These are phyloP conservation scores for Drosophila serrata DNA, from an alignment of 1,140 invertebrate species.

Conservation along the genomic window DNA sequence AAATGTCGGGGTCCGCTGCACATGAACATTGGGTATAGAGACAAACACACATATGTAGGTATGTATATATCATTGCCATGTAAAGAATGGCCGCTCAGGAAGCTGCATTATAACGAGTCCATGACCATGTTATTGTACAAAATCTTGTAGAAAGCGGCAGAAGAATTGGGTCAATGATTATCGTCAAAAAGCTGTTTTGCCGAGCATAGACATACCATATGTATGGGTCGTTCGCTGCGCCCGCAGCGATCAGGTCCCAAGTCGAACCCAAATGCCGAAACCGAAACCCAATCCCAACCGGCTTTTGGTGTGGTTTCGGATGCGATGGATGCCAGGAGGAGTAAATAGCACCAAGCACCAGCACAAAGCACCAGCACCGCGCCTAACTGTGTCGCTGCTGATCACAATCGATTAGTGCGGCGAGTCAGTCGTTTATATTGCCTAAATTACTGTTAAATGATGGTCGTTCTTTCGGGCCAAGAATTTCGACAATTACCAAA, in stretches of 20 bases:
- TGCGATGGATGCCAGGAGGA: conserved; percentile 40
- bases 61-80: conserved; percentile 38
- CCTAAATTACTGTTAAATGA: conserved; percentile 47
- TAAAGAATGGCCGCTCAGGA: conserved; percentile 50
- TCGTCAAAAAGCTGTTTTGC: conserved; percentile 58
- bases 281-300: conserved; percentile 29
- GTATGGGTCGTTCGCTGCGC: conserved; percentile 33
- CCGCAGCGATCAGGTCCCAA: conserved; percentile 47
- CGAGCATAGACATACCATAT: conserved; percentile 44
- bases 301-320: conserved; percentile 23
- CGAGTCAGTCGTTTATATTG: conserved; percentile 35
- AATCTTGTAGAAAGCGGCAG: conserved; percentile 62
- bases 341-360: conserved; percentile 28
- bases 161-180: conserved; percentile 65
- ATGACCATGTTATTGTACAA: conserved; percentile 64
- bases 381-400: conserved; percentile 45
- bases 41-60: no score
- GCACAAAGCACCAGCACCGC: conserved; percentile 11
- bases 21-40: conserved; percentile 19
- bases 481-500: conserved; percentile 18
- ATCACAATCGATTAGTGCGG: conserved; percentile 51
- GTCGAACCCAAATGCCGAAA: conserved; percentile 15
- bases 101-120: conserved; percentile 60
- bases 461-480: conserved; percentile 35
- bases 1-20: conserved; percentile 38